phyloP scores from a whole-genome alignment of 2,888 invertebrate genomes.

The Leuctra nigra region DNA sequence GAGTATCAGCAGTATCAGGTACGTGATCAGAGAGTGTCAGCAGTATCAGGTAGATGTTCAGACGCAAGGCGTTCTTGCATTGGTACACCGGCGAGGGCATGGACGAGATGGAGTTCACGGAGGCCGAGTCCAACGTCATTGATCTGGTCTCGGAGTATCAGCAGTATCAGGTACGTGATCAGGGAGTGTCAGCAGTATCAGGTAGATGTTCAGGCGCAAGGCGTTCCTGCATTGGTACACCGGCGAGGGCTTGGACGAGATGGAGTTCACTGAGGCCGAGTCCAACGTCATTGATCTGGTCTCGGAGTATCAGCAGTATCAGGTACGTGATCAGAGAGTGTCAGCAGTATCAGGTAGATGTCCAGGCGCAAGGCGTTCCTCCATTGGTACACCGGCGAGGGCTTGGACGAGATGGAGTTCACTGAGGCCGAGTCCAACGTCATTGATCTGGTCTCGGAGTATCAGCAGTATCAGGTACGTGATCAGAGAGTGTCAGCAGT shows the following conservation, averaged over 20 bases:
- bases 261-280: conserved; percentile 96
- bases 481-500: no score
- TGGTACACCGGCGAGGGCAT: conserved; percentile 98
- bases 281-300: conserved; percentile 90
- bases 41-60: no score
- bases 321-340: no score
- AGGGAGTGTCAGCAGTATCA: no score
- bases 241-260: conserved; percentile 95
- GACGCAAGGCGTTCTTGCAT: conserved; percentile 93
- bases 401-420: no score
- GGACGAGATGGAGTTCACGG: conserved; percentile 97
- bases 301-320: conserved; percentile 90
- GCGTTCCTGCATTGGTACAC: conserved; percentile 98
- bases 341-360: no score
- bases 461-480: no score
- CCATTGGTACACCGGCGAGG: no score
- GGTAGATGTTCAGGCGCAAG: conserved; percentile 94
- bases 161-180: conserved; percentile 88
- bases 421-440: no score
- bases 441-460: no score
- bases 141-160: conserved; percentile 88
- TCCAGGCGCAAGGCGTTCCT: no score
- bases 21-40: no score
- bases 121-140: conserved; percentile 93
- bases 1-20: conserved; percentile 92